Percentiles rank a stretch among this genome's conserved stretches.
Conservation (phyloP, 1,140 invertebrate genomes). For the Plodia interpunctella region DNA sequence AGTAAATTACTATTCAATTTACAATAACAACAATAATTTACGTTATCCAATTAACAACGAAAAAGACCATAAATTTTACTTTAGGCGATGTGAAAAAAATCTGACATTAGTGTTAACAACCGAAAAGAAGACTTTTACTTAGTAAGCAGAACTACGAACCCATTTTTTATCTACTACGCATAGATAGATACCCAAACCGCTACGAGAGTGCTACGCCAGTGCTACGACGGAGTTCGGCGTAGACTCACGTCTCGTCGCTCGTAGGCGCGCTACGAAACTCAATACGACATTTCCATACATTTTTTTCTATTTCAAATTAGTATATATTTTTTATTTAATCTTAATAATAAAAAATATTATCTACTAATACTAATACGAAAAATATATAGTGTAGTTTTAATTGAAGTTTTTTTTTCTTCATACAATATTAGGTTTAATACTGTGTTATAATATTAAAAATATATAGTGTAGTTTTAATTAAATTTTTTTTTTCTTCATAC, state of each 20-base stretch:
- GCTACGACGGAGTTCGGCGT: constrained; percentile 53
- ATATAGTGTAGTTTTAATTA: constrained; percentile 15
- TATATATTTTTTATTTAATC: not conserved
- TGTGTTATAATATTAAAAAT: constrained; percentile 5
- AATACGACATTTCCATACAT: constrained; percentile 24
- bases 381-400: no score
- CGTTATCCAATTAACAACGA: no score
- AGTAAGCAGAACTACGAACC: not conserved
- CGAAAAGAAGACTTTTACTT: no score
- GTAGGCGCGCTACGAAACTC: constrained; percentile 27
- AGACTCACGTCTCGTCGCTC: constrained; percentile 39
- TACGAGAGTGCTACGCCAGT: constrained; percentile 37
- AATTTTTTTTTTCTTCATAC: not conserved
- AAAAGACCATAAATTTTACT: no score
- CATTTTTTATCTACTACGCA: not conserved
- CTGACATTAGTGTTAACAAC: no score
- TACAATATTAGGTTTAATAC: no score
- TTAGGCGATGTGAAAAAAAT: no score
- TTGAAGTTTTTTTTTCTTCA: no score
- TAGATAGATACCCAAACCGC: not conserved
- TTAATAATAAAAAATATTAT: no score
- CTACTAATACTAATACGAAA: no score
- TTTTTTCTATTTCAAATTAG: constrained; percentile 3
- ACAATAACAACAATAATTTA: no score
- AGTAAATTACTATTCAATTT: no score